Conservation (phyloP, 2,888 invertebrate species). For the Chalcis sispes region DNA sequence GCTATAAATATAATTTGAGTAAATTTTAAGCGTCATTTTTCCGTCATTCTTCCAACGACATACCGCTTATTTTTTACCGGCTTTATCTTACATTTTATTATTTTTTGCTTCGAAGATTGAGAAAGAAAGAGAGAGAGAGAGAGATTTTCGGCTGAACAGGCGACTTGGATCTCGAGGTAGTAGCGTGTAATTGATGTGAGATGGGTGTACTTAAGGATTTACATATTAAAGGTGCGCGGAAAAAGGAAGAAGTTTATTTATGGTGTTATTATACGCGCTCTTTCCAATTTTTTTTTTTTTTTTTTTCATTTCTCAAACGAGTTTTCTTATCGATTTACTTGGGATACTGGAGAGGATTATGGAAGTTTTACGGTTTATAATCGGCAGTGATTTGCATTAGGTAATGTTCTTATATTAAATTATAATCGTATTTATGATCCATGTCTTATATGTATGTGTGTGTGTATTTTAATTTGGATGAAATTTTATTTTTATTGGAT, state of each 20-base stretch:
- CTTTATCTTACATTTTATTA: no score
- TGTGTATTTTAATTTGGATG: no score
- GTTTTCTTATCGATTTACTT: slow-evolving; percentile 22
- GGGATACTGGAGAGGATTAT: not conserved
- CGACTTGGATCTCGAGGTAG: slow-evolving; percentile 23
- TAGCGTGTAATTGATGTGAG: slow-evolving; percentile 46
- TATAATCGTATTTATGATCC: not conserved
- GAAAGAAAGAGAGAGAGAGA: not conserved
- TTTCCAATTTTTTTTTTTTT: slow-evolving; percentile 1
- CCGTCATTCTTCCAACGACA: no score
- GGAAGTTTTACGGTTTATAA: slow-evolving; percentile 8
- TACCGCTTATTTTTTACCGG: no score
- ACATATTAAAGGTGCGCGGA: slow-evolving; percentile 44
- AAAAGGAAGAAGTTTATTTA: slow-evolving; percentile 38
- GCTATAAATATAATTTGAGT: no score
- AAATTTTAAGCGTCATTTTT: no score
- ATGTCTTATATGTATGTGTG: no score
- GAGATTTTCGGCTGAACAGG: slow-evolving; percentile 15
- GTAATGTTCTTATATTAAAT: not conserved
- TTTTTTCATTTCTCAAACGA: not conserved
- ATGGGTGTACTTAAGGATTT: slow-evolving; percentile 43
- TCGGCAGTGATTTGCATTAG: slow-evolving; percentile 7
- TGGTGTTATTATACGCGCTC: slow-evolving; percentile 28
- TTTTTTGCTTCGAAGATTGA: no score
- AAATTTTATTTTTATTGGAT: no score